Conservation (phyloP, 2,888 invertebrate genomes). For the Andricus quercusramuli region DNA sequence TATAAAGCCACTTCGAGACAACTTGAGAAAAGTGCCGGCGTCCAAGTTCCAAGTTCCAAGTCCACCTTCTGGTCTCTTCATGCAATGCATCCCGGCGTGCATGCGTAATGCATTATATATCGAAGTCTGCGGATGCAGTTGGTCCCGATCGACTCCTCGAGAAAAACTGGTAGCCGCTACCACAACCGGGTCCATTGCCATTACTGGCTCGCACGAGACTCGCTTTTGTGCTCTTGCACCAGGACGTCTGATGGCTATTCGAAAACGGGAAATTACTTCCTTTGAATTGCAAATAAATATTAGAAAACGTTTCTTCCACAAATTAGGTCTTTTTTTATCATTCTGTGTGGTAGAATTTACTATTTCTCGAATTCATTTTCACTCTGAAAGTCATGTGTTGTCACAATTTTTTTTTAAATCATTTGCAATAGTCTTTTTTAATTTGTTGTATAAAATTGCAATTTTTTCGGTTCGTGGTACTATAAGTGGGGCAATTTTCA, state of each 20-base stretch:
- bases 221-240: constrained; percentile 33
- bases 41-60: constrained; percentile 26
- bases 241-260: constrained; percentile 18
- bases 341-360: too few relatives aligned
- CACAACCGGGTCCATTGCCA: constrained; percentile 32
- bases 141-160: constrained; percentile 51
- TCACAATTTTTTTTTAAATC: too few relatives aligned
- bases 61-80: constrained; percentile 11
- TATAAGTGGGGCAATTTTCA: too few relatives aligned
- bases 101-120: constrained; percentile 64
- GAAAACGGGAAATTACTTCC: not conserved
- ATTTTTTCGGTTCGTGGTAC: too few relatives aligned
- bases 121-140: constrained; percentile 52
- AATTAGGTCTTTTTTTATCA: too few relatives aligned
- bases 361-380: too few relatives aligned
- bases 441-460: too few relatives aligned
- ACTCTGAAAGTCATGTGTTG: too few relatives aligned
- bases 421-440: too few relatives aligned
- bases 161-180: constrained; percentile 62
- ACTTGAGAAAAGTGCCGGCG: constrained; percentile 31
- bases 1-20: constrained; percentile 40
- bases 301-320: not conserved
- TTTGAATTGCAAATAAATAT: not conserved
- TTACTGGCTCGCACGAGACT: constrained; percentile 38
- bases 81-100: constrained; percentile 52